Evolutionary conservation across 2,797 vertebrate species (phyloP), one percentile per base, ranked within the genome.

Genomic region (Pipistrellus kuhlii): DNA sequence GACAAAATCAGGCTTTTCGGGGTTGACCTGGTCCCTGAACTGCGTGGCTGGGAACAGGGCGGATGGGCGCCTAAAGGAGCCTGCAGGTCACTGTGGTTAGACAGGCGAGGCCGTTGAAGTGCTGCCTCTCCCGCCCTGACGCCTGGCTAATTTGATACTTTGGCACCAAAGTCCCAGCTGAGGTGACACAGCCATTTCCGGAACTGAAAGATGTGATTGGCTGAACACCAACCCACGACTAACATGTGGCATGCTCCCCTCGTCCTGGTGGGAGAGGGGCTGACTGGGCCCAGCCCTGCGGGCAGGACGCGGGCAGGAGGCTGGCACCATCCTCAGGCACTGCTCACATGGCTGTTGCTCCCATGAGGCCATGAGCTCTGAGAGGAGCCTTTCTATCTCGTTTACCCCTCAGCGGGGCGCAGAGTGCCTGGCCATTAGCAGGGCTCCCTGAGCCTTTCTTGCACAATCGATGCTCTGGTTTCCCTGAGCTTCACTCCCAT

Each of bases 221-320:
- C 18, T 86, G 35, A 38, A 38, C 46, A 30, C 30, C 32, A 77
- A 20, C 32, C 14, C 25, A 53, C 35, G 46, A 41, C 17, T 8
- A 20, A 38, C 48, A n/a, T 12, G 6, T 51, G 62, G 25, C 17
- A 8, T 7, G 8, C 0, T 30, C 15, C 27, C 25, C 21, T 78
- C 3, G 10, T 59, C 30, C 38, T 15, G 1, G 6, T 0, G 13
- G 41, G 4, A 35, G 21, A 27, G 21, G 21, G 35, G 12, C 27
- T 41, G 68, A 32, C 17, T 57, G 57, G 9, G 46, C 4, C 15
- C 41, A 71, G 9, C 8, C 53, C 38, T 18, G 38, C 23, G 6
- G 2, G 23, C 3, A 21, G 32, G 64, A n/a, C 35, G 73, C 0
- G 0, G 18, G 66, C 20, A 30, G 57, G 66, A 48, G 30, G 21